Evolutionary conservation across 2,797 vertebrate genomes (phyloP).

Genomic region (Neopelma chrysocephalum): DNA sequence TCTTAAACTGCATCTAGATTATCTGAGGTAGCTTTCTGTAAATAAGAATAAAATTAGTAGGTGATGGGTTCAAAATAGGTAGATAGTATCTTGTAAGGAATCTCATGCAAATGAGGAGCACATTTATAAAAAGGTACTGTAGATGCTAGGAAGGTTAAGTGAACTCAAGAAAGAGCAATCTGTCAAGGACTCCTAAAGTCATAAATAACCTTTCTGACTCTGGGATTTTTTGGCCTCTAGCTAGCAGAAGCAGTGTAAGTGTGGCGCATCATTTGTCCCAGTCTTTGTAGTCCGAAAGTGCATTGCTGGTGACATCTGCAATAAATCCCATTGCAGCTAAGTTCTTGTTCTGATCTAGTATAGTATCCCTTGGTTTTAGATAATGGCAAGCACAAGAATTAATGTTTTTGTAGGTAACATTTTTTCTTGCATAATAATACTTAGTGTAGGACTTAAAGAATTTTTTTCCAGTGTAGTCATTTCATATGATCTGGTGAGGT

Average conservation of each 20-base stretch:
- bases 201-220: not conserved
- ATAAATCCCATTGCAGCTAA: not conserved
- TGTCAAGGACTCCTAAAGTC: not conserved
- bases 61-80: not conserved
- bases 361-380: not conserved
- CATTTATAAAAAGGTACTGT: accelerated
- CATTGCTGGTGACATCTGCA: not conserved
- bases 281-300: not conserved
- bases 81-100: not conserved
- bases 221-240: not conserved
- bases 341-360: not conserved
- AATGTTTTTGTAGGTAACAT: not conserved
- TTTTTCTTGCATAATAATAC: not conserved
- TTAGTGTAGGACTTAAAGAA: not conserved
- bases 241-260: not conserved
- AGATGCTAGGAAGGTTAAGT: not conserved
- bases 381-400: not conserved
- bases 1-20: not conserved
- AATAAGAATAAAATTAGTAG: not conserved
- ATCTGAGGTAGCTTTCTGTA: not conserved
- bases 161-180: not conserved
- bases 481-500: not conserved
- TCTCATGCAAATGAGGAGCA: not conserved
- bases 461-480: not conserved
- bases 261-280: not conserved